Evolutionary conservation across 2,113 vertebrate genomes (phyloP).

Genomic region (Takifugu bimaculatus): DNA sequence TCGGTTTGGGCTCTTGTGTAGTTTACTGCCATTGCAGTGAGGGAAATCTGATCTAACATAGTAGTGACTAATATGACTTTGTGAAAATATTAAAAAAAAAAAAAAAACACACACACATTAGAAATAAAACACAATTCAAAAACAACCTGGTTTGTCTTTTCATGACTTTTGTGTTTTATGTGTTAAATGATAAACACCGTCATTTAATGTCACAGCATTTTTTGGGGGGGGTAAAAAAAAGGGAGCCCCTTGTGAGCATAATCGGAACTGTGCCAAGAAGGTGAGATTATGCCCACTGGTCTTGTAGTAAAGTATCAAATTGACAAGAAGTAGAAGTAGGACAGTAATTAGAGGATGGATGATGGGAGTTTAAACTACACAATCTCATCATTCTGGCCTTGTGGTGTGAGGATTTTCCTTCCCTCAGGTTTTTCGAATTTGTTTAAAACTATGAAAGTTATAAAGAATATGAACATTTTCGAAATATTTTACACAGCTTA

Average conservation of each 20-base stretch:
- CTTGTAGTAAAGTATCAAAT: no score
- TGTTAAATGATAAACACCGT: not conserved
- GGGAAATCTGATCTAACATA: conserved; percentile 80
- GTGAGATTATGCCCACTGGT: no score
- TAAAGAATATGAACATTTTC: no score
- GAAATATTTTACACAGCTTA: no score
- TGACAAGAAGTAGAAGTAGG: no score
- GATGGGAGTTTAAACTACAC: no score
- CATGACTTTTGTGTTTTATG: conserved; percentile 3
- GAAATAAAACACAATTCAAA: conserved; percentile 71
- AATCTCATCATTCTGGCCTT: no score
- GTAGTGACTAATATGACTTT: conserved; percentile 83
- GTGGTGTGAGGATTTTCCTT: no score
- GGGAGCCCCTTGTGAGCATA: not conserved
- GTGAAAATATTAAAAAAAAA: conserved; percentile 71
- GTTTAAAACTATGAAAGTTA: no score
- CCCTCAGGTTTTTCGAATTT: no score
- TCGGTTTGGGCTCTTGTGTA: conserved; percentile 77
- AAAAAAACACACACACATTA: conserved; percentile 71
- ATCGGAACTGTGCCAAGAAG: not conserved
- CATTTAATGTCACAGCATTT: no score
- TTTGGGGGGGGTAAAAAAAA: no score
- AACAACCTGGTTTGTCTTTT: conserved; percentile 25
- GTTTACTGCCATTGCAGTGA: conserved; percentile 80
- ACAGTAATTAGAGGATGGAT: not conserved